Evolutionary conservation across 2,797 vertebrate genomes (phyloP), one percentile per base, ranked within the genome.

Genomic region (Gymnopithys bicolor): DNA sequence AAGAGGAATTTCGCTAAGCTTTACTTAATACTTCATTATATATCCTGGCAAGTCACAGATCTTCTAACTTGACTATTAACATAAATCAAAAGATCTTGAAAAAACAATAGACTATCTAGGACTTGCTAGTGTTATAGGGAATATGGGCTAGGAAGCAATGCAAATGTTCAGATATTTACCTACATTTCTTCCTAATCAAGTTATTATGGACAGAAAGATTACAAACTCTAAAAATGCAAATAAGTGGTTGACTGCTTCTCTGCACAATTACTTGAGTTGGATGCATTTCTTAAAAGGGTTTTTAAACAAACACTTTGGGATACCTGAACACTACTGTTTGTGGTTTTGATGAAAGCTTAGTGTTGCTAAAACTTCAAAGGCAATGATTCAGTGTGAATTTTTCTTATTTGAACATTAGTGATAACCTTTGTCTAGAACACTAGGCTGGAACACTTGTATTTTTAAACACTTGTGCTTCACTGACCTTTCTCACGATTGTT

Each of bases 401-500:
- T 82, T 96, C 68, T 59, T 87, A 91, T 84, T 94, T 87, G 73
- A 89, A 51, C 51, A 59, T 25, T 76, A 41, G 56, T 90, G 84
- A 94, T 96, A 93, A 93, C 76, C 82, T 97, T 92, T 91, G 59
- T 92, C 68, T 95, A 53, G 92, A 95, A 92, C 63, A 94, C 48
- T 73, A 55, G 71, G 39, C 56, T 83, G 83, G 82, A 94, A 88
- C 52, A 63, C 15, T 73, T 77, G 39, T 52, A 35, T 89, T 92
- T 89, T 94, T 94, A 85, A 93, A 89, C 60, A 89, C 89, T 82
- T 56, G 30, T 90, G 94, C 84, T 71, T 70, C 80, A 75, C 60
- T 96, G 95, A 97, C 97, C 94, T 97, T 97, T 97, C 75, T 82
- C 78, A 60, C 48, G 86, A 95, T 96, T 96, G 95, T 96, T 96